Evolutionary conservation across 2,113 vertebrate species (phyloP).

Genomic region (Melospiza georgiana): DNA sequence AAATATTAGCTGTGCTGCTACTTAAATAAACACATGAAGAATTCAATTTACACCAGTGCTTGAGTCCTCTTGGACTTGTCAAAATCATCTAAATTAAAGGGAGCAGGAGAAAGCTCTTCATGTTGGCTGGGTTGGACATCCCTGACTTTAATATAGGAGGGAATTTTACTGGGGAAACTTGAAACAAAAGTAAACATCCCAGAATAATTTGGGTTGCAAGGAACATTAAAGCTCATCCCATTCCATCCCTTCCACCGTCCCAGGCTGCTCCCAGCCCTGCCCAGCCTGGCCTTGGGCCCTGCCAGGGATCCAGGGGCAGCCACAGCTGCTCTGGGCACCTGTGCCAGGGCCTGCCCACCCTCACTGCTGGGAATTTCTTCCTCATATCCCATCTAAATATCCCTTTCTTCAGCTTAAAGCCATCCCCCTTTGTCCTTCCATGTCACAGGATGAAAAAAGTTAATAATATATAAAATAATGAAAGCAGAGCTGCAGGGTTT

Average conservation of each 20-base stretch:
- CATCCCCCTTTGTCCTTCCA: neutral
- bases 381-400: neutral
- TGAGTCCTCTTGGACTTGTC: constrained; percentile 3
- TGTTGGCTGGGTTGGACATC: neutral
- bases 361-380: neutral
- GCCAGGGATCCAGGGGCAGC: neutral
- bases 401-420: neutral
- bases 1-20: neutral
- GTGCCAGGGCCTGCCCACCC: neutral
- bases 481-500: neutral
- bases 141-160: neutral
- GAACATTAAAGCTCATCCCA: neutral
- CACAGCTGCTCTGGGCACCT: neutral
- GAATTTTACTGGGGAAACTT: neutral
- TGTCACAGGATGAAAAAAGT: neutral
- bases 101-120: accelerated
- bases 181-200: neutral
- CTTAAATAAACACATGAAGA: neutral
- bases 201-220: neutral
- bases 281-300: neutral
- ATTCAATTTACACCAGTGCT: neutral
- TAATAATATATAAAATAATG: accelerated
- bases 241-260: accelerated
- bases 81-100: neutral
- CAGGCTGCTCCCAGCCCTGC: accelerated